Evolutionary conservation across 2,888 invertebrate species (phyloP).

Genomic region (Brenthis ino): DNA sequence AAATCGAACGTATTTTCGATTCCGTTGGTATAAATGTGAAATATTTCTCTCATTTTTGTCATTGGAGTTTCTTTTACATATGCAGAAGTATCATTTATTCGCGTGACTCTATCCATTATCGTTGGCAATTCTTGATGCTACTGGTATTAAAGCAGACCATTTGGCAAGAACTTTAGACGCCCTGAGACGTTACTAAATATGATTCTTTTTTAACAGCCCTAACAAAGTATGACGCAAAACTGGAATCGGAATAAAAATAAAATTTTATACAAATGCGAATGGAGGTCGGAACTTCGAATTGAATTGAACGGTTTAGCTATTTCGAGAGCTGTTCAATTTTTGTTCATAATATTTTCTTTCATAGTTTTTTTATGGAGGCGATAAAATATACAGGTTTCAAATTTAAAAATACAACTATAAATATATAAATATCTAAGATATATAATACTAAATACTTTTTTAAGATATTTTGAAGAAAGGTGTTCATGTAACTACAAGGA

Average conservation of each 20-base stretch:
- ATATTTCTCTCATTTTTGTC: constrained; percentile 49
- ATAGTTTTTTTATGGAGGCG: neutral
- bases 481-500: too few species aligned
- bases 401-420: too few species aligned
- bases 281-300: constrained; percentile 29
- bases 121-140: constrained; percentile 63
- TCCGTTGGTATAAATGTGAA: constrained; percentile 55
- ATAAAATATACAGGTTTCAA: neutral
- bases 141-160: constrained; percentile 71
- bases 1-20: neutral
- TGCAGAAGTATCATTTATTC: constrained; percentile 29
- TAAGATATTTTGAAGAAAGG: too few species aligned
- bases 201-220: constrained; percentile 38
- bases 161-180: constrained; percentile 65
- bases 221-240: constrained; percentile 36
- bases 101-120: constrained; percentile 38
- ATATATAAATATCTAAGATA: too few species aligned
- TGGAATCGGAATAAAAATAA: constrained; percentile 37
- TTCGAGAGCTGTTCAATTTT: constrained; percentile 41
- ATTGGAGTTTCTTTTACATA: constrained; percentile 30
- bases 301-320: constrained; percentile 35
- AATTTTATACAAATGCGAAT: constrained; percentile 30
- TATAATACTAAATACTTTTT: too few species aligned
- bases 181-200: constrained; percentile 45
- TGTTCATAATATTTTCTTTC: neutral